Percentiles rank a stretch among this genome's conserved stretches.
Evolutionary conservation across 2,113 vertebrate genomes (phyloP).

Genomic region (Sminthopsis crassicaudata): DNA sequence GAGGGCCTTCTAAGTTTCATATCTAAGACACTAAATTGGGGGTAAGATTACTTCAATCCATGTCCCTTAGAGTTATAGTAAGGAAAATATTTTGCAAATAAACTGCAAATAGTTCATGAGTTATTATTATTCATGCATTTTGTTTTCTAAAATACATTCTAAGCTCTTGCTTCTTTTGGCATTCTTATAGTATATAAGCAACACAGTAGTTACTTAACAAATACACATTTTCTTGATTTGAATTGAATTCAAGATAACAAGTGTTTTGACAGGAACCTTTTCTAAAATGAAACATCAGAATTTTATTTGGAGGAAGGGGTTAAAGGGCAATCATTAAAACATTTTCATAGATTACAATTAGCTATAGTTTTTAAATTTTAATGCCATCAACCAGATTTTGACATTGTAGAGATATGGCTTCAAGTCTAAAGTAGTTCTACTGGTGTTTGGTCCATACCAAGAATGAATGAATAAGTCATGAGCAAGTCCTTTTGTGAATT

Average conservation of each 20-base stretch:
- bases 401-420: not conserved
- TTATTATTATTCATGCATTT: not conserved
- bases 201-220: not conserved
- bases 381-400: not conserved
- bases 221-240: not conserved
- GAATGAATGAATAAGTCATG: not conserved
- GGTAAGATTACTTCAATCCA: not conserved
- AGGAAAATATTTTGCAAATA: not conserved
- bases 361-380: not conserved
- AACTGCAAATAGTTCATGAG: not conserved
- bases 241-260: not conserved
- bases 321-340: not conserved
- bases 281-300: constrained; percentile 6
- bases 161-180: not conserved
- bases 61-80: not conserved
- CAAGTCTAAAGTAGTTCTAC: not conserved
- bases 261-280: not conserved
- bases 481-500: not conserved
- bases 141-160: not conserved
- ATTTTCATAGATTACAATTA: not conserved
- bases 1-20: not conserved
- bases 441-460: not conserved
- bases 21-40: not conserved
- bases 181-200: not conserved
- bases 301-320: not conserved